Conservation (phyloP, 1,140 invertebrate species). For the Drosophila seguyi region DNA sequence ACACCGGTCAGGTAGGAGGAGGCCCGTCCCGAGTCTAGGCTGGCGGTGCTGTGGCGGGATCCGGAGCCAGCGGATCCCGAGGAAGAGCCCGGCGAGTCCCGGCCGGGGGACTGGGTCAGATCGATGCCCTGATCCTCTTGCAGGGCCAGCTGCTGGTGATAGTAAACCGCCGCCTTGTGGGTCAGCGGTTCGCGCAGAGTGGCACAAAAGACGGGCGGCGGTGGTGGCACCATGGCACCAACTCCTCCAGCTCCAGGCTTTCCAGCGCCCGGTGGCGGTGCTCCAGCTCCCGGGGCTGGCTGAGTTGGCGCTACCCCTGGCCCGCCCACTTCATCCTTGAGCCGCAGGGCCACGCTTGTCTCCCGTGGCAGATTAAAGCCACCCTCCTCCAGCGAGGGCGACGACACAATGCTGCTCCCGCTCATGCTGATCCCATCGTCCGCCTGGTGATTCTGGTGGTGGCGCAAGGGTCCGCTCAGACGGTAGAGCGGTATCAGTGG, state of each 20-base stretch:
- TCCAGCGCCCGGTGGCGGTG: constrained; percentile 32
- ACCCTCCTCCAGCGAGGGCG: constrained; percentile 84
- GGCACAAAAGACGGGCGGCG: constrained; percentile 76
- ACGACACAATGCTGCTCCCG: constrained; percentile 85
- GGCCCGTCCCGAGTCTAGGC: constrained; percentile 95
- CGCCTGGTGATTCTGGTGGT: constrained; percentile 60
- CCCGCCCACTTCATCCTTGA: constrained; percentile 68
- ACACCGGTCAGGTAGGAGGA: constrained; percentile 87
- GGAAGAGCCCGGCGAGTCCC: constrained; percentile 95
- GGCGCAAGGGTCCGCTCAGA: constrained; percentile 69
- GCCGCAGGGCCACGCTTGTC: constrained; percentile 77
- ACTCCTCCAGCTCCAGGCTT: constrained; percentile 56
- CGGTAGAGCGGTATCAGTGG: constrained; percentile 85
- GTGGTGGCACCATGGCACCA: constrained; percentile 70
- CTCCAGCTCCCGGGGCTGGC: constrained; percentile 15
- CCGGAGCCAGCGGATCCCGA: constrained; percentile 91
- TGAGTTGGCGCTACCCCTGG: constrained; percentile 29
- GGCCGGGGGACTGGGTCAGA: constrained; percentile 93
- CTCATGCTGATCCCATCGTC: constrained; percentile 81
- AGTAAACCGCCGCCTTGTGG: constrained; percentile 90
- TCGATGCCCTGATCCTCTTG: constrained; percentile 91
- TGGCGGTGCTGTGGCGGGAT: constrained; percentile 95
- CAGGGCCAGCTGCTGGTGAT: constrained; percentile 90
- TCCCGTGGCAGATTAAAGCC: constrained; percentile 83
- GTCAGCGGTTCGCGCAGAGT: constrained; percentile 87